Evolutionary conservation across 2,888 invertebrate genomes (phyloP).

Genomic region (Laothoe populi): DNA sequence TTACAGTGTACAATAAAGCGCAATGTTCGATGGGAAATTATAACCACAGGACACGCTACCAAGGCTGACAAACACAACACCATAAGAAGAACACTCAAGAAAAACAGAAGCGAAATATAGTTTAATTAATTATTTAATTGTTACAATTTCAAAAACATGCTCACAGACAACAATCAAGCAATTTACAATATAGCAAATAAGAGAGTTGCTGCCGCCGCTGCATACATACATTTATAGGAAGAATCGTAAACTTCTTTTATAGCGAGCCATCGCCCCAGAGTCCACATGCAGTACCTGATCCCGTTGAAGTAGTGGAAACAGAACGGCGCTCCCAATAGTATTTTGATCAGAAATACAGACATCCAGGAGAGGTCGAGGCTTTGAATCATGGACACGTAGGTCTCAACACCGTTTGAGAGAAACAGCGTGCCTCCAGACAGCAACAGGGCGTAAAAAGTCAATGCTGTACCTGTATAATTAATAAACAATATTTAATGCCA

Average conservation of each 20-base stretch:
- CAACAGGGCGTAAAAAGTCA: constrained; percentile 52
- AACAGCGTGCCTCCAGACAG: constrained; percentile 60
- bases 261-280: constrained; percentile 50
- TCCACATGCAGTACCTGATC: constrained; percentile 63
- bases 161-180: background rate
- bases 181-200: constrained; percentile 53
- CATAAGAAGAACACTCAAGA: no score
- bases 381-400: constrained; percentile 66
- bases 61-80: no score
- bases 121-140: background rate
- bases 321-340: constrained; percentile 59
- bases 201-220: constrained; percentile 36
- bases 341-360: constrained; percentile 53
- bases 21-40: no score
- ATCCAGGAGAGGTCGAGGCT: constrained; percentile 56
- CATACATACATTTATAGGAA: constrained; percentile 48
- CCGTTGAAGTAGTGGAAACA: constrained; percentile 67
- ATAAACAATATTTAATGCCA: background rate
- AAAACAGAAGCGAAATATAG: background rate
- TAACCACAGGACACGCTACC: no score
- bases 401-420: constrained; percentile 65
- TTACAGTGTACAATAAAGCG: no score
- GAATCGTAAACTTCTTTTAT: constrained; percentile 52
- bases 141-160: background rate
- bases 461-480: constrained; percentile 57